phyloP scores from a whole-genome alignment of 2,113 vertebrate genomes.

The Corvus moneduloides region DNA sequence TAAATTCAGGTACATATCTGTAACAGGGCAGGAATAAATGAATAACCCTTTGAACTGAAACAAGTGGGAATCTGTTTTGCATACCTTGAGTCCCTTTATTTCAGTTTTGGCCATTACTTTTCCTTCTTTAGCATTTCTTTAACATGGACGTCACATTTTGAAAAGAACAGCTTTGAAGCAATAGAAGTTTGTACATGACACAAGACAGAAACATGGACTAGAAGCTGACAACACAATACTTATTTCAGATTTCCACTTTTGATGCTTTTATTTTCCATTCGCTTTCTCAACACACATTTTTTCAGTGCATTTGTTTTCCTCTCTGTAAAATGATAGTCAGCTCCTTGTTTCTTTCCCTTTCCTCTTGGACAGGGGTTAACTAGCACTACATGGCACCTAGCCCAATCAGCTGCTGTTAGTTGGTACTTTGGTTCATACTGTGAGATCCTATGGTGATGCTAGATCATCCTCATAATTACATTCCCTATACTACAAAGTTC shows the following conservation, averaged over 20 bases:
- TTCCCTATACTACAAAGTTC: neutral
- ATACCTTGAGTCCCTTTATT: neutral
- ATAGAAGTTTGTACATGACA: neutral
- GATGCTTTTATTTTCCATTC: neutral
- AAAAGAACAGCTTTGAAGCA: neutral
- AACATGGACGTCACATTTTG: neutral
- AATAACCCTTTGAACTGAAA: neutral
- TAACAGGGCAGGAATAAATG: neutral
- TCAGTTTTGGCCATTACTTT: neutral
- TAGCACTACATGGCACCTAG: neutral
- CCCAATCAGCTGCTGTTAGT: neutral
- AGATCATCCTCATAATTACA: neutral
- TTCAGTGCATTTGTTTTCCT: neutral
- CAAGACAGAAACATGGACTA: fast-evolving
- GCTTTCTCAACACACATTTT: neutral
- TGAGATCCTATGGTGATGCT: neutral
- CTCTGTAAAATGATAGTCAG: neutral
- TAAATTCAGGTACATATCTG: neutral
- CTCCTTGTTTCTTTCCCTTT: neutral
- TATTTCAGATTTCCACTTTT: neutral
- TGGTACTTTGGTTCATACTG: neutral
- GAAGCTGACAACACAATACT: neutral
- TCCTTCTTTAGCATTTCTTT: neutral
- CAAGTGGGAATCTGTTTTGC: neutral
- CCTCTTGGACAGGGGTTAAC: neutral